These are phyloP conservation scores for Diaprepes abbreviatus DNA, from an alignment of 2,888 invertebrate genomes.

Conservation along the genomic window DNA sequence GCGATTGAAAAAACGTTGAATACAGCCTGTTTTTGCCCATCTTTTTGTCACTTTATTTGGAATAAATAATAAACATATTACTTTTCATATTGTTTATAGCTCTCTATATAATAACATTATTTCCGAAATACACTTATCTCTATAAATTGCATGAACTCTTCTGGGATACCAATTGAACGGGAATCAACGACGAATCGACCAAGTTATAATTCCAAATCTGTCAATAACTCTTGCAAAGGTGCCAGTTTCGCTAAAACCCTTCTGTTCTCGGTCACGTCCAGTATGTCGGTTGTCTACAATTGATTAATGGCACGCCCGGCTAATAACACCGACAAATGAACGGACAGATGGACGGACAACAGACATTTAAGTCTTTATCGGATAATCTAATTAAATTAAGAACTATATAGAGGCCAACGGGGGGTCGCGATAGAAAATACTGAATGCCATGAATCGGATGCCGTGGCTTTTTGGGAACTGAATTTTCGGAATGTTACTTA, in stretches of 20 bases:
- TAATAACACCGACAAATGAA: conserved; percentile 59
- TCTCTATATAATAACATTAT: too few relatives aligned
- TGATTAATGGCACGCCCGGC: conserved; percentile 66
- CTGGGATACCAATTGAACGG: not conserved
- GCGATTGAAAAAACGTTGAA: too few relatives aligned
- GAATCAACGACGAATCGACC: not conserved
- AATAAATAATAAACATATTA: too few relatives aligned
- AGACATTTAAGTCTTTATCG: conserved; percentile 42
- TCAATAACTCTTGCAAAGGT: conserved; percentile 14
- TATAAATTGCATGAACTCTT: too few relatives aligned
- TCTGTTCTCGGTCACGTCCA: conserved; percentile 60
- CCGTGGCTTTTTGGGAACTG: conserved; percentile 30
- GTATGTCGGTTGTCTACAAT: conserved; percentile 65
- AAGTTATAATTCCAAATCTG: conserved; percentile 7
- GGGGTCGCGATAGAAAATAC: conserved; percentile 41
- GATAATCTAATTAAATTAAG: conserved; percentile 48
- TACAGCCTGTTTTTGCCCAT: too few relatives aligned
- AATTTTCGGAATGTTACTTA: conserved; percentile 39
- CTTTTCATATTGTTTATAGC: too few relatives aligned
- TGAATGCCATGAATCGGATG: conserved; percentile 34
- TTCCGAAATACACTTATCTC: too few relatives aligned
- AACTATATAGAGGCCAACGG: conserved; percentile 40
- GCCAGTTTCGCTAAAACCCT: conserved; percentile 28
- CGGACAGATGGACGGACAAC: conserved; percentile 42
- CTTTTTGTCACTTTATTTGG: too few relatives aligned